Base-by-base conservation (phyloP, 64 coral and sea anemone species). In the Dendrophyllia cribrosa region DNA sequence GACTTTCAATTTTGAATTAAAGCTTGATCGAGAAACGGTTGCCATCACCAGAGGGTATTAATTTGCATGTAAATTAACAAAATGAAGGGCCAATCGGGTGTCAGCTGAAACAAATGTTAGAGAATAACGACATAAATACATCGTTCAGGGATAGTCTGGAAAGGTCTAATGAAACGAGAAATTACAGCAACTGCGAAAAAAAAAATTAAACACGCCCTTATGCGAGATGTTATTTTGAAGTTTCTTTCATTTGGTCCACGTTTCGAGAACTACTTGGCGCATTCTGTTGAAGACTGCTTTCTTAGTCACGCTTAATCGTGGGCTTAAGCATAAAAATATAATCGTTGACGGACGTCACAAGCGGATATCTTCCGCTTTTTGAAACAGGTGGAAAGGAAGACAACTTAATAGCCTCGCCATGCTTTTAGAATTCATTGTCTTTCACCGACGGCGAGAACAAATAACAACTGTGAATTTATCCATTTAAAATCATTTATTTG, bases 301-400 rank as follows among this genome's bases (percentile, higher is more conserved):
- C 34, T 34, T 34, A 34, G 34, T 34, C 45, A 3, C 51, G 13
- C 22, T 13, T 20, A 58, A 15, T 43, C 11, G 51, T 53, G 77
- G 20, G 75, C 75, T 64, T 4, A 3, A 16, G 19, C 61, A 16
- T 11, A 4, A 55, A 52, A 74, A 74, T 46, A 34, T 15, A 46
- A 15, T 9, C 12, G 13, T 11, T 59, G 14, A 13, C 20, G 56
- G 56, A 43, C 52, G 72, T 75, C 72, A 49, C 47, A 7, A 3
- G 1, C 23, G 6, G 22, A 14, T 21, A 24, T 79, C 53, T 79
- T 79, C 77, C 77, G 77, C 21, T 56, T 56, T 56, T 12, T 9
- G 53, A 56, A 51, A 59, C 77, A 79, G 77, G 50, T 79, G 77
- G 1, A 79, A 34, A 79, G 77, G 77, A 79, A 79, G 77, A 79